Percentiles rank a stretch among this genome's conserved stretches.
Conservation (phyloP, 2,797 vertebrate genomes). For the Hirundo rustica region DNA sequence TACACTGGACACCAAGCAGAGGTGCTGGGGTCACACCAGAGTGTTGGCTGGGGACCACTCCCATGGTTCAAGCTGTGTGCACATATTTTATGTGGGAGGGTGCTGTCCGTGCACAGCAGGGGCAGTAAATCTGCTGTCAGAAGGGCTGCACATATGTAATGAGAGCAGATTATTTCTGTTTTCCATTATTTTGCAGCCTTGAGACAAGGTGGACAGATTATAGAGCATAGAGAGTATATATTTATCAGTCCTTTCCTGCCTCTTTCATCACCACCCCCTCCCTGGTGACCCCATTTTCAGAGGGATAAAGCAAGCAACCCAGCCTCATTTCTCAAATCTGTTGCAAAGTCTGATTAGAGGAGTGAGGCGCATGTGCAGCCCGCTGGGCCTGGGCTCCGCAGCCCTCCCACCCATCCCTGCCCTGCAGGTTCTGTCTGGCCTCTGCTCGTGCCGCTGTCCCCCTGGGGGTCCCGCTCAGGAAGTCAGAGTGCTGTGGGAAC, state of each 20-base stretch:
- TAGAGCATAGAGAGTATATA: neutral
- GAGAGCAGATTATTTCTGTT: conserved; percentile 35
- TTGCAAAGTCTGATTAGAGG: neutral
- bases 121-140: neutral
- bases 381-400: neutral
- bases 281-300: conserved; percentile 35
- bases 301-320: conserved; percentile 28
- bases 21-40: neutral
- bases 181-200: conserved; percentile 15
- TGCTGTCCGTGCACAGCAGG: neutral
- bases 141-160: neutral
- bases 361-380: fast-evolving
- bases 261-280: neutral
- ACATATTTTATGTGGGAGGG: neutral
- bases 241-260: neutral
- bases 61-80: neutral
- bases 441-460: neutral
- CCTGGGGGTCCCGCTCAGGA: neutral
- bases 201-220: conserved; percentile 41
- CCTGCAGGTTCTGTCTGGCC: neutral
- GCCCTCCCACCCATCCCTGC: neutral
- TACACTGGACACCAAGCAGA: fast-evolving
- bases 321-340: conserved; percentile 42
- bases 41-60: fast-evolving
- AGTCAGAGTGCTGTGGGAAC: fast-evolving